Evolutionary conservation across 2,113 vertebrate genomes (phyloP).

Genomic region (Gasterosteus nipponicus): DNA sequence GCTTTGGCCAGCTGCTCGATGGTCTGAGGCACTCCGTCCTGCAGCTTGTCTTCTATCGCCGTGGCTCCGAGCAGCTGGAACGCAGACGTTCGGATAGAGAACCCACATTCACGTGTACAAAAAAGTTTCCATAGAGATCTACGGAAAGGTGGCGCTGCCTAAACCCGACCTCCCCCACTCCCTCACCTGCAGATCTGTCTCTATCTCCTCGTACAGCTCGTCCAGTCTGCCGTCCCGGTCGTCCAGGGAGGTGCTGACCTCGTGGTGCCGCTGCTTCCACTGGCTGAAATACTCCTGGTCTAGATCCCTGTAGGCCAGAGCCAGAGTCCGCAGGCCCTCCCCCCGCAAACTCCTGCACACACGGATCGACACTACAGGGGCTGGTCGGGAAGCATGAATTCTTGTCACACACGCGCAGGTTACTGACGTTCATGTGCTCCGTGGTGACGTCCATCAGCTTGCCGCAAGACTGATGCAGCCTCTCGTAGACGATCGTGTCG

Average conservation of each 20-base stretch:
- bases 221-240: conserved; percentile 85
- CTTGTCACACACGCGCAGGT: not conserved
- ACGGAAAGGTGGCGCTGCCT: not conserved
- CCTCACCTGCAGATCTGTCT: conserved; percentile 90
- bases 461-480: conserved; percentile 86
- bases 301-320: conserved; percentile 90
- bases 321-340: conserved; percentile 91
- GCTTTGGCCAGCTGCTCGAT: conserved; percentile 89
- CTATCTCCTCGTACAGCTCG: conserved; percentile 89
- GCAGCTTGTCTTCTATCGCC: conserved; percentile 95
- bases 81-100: not conserved
- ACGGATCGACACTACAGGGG: not conserved
- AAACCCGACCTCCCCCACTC: too few relatives aligned
- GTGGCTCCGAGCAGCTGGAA: conserved; percentile 90
- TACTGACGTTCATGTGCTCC: conserved; percentile 93
- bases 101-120: not conserved
- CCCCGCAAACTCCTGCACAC: conserved; percentile 89
- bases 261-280: conserved; percentile 87
- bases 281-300: conserved; percentile 83
- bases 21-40: conserved; percentile 92
- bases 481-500: conserved; percentile 91
- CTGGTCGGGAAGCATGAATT: not conserved
- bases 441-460: conserved; percentile 88
- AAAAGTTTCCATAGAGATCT: not conserved
- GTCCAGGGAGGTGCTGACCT: conserved; percentile 86